A percentile compares a stretch with the other conserved stretches of the same genome.
These are phyloP conservation scores for Coregonus sp. DNA, from an alignment of 2,797 vertebrate genomes.

Conservation along the genomic window DNA sequence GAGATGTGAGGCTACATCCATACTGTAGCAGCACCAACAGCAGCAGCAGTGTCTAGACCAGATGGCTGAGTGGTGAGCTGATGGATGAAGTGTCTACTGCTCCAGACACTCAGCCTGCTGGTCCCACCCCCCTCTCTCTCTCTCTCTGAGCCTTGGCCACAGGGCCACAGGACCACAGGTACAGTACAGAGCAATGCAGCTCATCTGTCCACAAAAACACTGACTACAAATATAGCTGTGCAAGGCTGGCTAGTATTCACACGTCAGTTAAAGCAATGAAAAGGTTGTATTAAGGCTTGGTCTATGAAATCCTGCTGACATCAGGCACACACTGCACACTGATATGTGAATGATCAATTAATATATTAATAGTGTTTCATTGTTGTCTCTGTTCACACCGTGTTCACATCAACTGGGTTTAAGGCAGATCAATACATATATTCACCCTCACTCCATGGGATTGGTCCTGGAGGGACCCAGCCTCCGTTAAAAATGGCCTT, in stretches of 20 bases:
- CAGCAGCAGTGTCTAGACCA: background rate
- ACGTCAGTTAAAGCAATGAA: background rate
- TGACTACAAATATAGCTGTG: background rate
- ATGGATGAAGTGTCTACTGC: background rate
- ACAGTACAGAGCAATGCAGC: background rate
- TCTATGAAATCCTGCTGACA: background rate
- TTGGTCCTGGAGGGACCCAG: too few species aligned
- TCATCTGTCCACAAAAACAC: background rate
- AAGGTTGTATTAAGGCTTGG: background rate
- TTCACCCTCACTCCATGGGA: too few species aligned
- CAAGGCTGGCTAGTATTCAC: background rate
- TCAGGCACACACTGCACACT: background rate
- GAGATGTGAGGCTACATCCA: background rate
- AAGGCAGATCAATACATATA: too few species aligned
- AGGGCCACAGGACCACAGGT: background rate
- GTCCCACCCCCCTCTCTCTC: background rate
- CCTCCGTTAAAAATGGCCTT: too few species aligned
- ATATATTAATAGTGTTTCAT: background rate
- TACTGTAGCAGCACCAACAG: background rate
- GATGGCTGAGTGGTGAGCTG: conserved; percentile 1
- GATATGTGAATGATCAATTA: background rate
- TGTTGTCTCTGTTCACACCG: background rate
- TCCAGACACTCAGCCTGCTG: background rate
- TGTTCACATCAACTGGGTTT: background rate
- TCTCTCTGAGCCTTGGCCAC: background rate